Evolutionary conservation across 2,888 invertebrate genomes (phyloP), one percentile per base, ranked within the genome.

Genomic region (Lepidonotus clava): DNA sequence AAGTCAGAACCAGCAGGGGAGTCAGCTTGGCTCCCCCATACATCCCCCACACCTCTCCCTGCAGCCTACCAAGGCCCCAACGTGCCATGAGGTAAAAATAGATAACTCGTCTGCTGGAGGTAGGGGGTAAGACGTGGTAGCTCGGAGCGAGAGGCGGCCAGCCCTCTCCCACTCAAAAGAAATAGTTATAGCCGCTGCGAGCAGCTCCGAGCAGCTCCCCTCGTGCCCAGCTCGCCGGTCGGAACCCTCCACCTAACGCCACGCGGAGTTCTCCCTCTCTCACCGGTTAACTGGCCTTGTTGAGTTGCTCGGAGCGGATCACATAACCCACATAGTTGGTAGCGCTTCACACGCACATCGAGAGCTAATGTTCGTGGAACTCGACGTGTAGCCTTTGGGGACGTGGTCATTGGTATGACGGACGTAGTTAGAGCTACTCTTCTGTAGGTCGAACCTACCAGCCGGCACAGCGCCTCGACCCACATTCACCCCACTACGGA

Each of bases 81-180:
- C n/a, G n/a, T n/a, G 71, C 38, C 18, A 18, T 28, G 61, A 21
- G 38, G 71, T 71, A 71, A 71, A 71, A 71, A 71, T 71, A 71
- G 71, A 71, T 38, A 71, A 36, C 71, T 71, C 36, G 71, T 71
- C 71, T 71, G 71, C 36, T n/a, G 1, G 21, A 4, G 28, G 66
- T 66, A 32, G 32, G 28, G 53, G n/a, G 21, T 53, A 53, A 18
- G 21, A 24, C 2, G 21, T 53, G 53, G 53, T 53, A 18, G 18
- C n/a, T n/a, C n/a, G n/a, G n/a, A n/a, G n/a, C n/a, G n/a, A 53
- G 53, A 18, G 53, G 18, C 53, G n/a, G 18, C 21, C n/a, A 53
- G 53, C 18, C 21, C 53, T n/a, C n/a, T n/a, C n/a, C n/a, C n/a
- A n/a, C n/a, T n/a, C n/a, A n/a, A n/a, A n/a, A n/a, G n/a, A n/a